Base-by-base conservation (phyloP, 2,113 vertebrate genomes). In the Mobula hypostoma region DNA sequence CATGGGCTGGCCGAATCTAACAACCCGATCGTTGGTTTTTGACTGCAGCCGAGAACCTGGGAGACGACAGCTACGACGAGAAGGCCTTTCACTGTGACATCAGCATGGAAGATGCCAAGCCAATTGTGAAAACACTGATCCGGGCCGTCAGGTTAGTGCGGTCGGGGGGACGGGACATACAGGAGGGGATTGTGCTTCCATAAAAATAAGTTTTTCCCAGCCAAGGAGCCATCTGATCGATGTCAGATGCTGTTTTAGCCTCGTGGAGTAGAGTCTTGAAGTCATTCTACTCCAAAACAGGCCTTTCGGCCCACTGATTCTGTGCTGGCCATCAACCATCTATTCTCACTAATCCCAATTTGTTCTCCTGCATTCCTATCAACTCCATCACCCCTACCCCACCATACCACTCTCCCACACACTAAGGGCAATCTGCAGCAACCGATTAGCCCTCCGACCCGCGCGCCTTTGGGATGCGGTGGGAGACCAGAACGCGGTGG, bases 61-160 rank as follows among this genome's bases (percentile, higher is more conserved):
- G 96, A 0, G 98, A 99, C 95, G 99, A 99, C 94, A 97, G 95
- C 0, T 94, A 96, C 0, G 99, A 99, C 95, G 98, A 99, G 95
- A 98, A 98, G 96, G 96, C 97, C 58, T 98, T 96, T 90, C 96
- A 98, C 94, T 98, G 97, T 63, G 99, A 99, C 5, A 97, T 99
- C 94, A 97, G 98, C 29, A 98, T 99, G 80, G 98, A 98, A 0
- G 98, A 99, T 17, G 96, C 99, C 94, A 98, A 98, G 96, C 98
- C 98, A 0, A 97, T 98, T 0, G 98, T 99, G 95, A 99, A 99
- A 97, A 98, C 97, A 0, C 96, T 99, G 48, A 99, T 99, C 95
- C 96, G 98, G 79, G 98, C 98, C 0, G 97, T 99, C 95, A 98
- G 98, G 98, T 99, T 95, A 97, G 97, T 76, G 80, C 4, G 78